Percentiles rank a stretch among this genome's conserved stretches.
These are phyloP conservation scores for Ornithoptera priamus DNA, from an alignment of 2,888 invertebrate genomes.

Conservation along the genomic window DNA sequence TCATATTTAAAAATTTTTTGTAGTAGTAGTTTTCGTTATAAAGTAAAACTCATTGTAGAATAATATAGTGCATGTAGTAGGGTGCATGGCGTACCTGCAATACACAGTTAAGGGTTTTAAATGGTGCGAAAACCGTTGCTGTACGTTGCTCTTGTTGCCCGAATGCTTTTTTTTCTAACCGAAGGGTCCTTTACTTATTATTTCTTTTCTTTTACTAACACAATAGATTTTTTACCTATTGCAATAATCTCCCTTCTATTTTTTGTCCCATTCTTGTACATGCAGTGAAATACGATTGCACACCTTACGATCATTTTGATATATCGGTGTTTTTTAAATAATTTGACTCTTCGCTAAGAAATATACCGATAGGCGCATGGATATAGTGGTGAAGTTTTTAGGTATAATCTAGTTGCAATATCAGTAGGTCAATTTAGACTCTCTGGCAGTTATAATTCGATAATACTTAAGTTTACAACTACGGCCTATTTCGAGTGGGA, in stretches of 20 bases:
- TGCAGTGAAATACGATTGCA: not conserved
- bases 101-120: constrained; percentile 1
- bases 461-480: no score
- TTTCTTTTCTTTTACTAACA: constrained; percentile 7
- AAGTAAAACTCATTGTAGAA: not conserved
- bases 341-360: not conserved
- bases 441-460: no score
- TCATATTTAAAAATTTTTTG: not conserved
- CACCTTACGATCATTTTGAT: not conserved
- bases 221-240: constrained; percentile 17
- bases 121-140: constrained; percentile 20
- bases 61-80: not conserved
- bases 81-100: constrained; percentile 20
- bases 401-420: no score
- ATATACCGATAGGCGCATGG: no score
- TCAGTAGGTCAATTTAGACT: no score
- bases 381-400: no score
- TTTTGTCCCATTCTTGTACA: not conserved
- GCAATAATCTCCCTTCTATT: not conserved
- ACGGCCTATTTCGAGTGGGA: no score
- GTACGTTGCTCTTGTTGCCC: constrained; percentile 13
- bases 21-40: not conserved
- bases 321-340: not conserved
- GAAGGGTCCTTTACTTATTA: constrained; percentile 16
- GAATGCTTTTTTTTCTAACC: constrained; percentile 12